Evolutionary conservation across 2,888 invertebrate genomes (phyloP).

Genomic region (Heliconius charithonia): DNA sequence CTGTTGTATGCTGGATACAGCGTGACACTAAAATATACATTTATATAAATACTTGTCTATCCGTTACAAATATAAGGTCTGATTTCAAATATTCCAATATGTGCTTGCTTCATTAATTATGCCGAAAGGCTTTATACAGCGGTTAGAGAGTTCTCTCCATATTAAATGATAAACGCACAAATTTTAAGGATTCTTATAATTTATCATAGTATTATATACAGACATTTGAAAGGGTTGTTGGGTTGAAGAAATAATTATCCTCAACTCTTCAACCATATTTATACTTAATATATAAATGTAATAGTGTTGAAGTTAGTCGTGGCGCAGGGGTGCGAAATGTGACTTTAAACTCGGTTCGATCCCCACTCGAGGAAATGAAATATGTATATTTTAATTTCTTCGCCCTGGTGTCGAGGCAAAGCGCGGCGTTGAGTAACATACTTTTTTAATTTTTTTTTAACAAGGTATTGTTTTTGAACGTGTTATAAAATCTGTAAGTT

Average conservation of each 20-base stretch:
- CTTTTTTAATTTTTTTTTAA: too few relatives aligned
- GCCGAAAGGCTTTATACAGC: background rate
- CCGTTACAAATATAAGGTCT: background rate
- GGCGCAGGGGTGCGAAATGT: too few relatives aligned
- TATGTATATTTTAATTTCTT: too few relatives aligned
- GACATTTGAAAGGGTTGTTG: background rate
- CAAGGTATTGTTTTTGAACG: too few relatives aligned
- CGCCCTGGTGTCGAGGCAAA: too few relatives aligned
- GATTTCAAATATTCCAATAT: background rate
- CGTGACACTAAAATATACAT: too few relatives aligned
- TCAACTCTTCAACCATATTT: background rate
- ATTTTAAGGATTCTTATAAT: conserved; percentile 7
- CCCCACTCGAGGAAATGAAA: too few relatives aligned
- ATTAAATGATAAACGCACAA: conserved; percentile 2
- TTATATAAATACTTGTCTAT: too few relatives aligned
- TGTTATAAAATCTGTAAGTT: background rate
- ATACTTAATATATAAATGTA: background rate
- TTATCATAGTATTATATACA: background rate
- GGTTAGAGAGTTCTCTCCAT: background rate
- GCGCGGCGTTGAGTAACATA: too few relatives aligned
- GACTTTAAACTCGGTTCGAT: too few relatives aligned
- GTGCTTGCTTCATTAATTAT: conserved; percentile 1
- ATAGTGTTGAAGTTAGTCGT: background rate
- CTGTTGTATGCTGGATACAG: too few relatives aligned
- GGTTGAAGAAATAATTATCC: background rate